Percentiles rank a stretch among this genome's conserved stretches.
Evolutionary conservation across 2,888 invertebrate species (phyloP).

Genomic region (Eupeodes latifasciatus): DNA sequence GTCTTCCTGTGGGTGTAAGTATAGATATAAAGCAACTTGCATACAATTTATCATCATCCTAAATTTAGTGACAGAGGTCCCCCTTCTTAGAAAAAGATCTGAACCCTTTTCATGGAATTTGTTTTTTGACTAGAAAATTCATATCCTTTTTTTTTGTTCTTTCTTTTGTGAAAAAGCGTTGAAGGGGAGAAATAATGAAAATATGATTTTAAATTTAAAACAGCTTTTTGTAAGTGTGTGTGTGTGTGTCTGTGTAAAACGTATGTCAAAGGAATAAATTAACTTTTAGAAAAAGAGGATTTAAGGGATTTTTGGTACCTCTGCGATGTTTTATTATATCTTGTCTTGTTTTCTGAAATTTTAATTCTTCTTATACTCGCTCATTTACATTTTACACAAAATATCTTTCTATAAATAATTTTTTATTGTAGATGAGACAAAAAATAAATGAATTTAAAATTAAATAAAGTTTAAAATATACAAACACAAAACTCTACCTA

Average conservation of each 20-base stretch:
- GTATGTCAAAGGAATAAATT: constrained; percentile 61
- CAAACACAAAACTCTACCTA: not conserved
- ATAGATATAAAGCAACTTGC: not conserved
- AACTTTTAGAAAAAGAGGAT: constrained; percentile 34
- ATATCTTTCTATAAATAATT: not conserved
- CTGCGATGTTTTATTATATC: not conserved
- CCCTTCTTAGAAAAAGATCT: not conserved
- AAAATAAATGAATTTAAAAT: constrained; percentile 14
- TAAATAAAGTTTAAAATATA: not conserved
- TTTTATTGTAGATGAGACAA: too few species aligned
- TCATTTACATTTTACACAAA: not conserved
- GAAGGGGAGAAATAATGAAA: constrained; percentile 7
- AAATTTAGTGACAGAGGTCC: not conserved
- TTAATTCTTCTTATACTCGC: not conserved
- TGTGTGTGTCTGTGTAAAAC: not conserved
- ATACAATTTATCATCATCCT: constrained; percentile 6
- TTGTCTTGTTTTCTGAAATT: constrained; percentile 23
- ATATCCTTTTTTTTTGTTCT: not conserved
- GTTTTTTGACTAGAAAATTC: too few species aligned
- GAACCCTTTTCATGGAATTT: not conserved
- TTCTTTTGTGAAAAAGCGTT: too few species aligned
- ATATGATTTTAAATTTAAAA: constrained; percentile 46
- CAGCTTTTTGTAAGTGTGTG: constrained; percentile 1
- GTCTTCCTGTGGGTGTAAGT: not conserved
- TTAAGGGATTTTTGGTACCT: not conserved